Evolutionary conservation across 2,113 vertebrate genomes (phyloP).

Genomic region (Pleuronectes platessa): DNA sequence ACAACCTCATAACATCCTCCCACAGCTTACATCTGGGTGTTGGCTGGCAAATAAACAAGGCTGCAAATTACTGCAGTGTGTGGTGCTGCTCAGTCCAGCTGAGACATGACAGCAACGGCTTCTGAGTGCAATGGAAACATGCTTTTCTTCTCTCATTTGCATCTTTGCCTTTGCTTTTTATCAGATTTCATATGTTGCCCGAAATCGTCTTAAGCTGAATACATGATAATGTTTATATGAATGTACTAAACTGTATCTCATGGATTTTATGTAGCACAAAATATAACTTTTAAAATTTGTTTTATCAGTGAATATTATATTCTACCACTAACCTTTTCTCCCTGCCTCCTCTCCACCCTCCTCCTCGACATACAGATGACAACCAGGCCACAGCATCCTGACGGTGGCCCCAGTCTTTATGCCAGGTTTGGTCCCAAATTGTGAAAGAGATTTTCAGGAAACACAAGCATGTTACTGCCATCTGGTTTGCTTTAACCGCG

Average conservation of each 20-base stretch:
- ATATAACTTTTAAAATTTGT: slow-evolving; percentile 13
- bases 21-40: slow-evolving; percentile 40
- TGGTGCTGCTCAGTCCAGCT: not conserved
- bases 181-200: slow-evolving; percentile 10
- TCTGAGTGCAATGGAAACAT: slow-evolving; percentile 18
- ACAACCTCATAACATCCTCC: slow-evolving; percentile 36
- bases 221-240: not conserved
- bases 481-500: slow-evolving; percentile 57
- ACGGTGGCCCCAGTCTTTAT: slow-evolving; percentile 26
- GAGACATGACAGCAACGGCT: slow-evolving; percentile 7
- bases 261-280: not conserved
- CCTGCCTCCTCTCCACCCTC: slow-evolving; percentile 2
- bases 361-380: slow-evolving; percentile 9
- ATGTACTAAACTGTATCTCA: not conserved
- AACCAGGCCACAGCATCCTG: slow-evolving; percentile 47
- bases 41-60: slow-evolving; percentile 42
- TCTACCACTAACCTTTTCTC: not conserved
- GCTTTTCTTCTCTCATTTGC: slow-evolving; percentile 13
- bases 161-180: not conserved
- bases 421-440: slow-evolving; percentile 43
- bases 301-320: not conserved
- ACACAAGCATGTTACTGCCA: not conserved
- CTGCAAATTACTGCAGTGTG: slow-evolving; percentile 32
- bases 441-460: slow-evolving; percentile 38
- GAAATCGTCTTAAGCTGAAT: not conserved